phyloP scores from a whole-genome alignment of 2,888 invertebrate genomes.

The Octonoba sinensis region DNA sequence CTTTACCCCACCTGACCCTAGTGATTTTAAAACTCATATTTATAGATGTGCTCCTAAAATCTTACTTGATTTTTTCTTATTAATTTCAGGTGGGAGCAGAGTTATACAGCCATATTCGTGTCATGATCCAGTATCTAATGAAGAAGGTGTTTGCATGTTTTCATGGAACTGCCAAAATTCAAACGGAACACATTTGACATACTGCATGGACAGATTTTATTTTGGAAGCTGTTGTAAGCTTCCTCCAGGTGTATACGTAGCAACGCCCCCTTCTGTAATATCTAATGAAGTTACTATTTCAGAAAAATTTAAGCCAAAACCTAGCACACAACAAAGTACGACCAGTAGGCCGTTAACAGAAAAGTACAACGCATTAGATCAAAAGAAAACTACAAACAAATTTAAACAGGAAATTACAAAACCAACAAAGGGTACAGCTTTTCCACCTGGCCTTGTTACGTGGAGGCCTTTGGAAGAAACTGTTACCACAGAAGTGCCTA shows the following conservation, averaged over 20 bases:
- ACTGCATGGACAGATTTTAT: constrained; percentile 93
- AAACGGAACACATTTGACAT: constrained; percentile 91
- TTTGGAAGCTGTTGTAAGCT: constrained; percentile 93
- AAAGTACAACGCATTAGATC: not conserved
- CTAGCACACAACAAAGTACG: constrained; percentile 14
- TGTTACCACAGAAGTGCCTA: constrained; percentile 1
- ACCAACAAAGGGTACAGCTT: constrained; percentile 19
- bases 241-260: constrained; percentile 66
- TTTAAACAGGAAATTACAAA: not conserved
- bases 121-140: constrained; percentile 76
- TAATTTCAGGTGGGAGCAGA: constrained; percentile 47
- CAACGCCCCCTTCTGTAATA: constrained; percentile 14
- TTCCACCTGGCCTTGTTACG: constrained; percentile 47
- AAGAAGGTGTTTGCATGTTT: constrained; percentile 92
- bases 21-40: too few relatives aligned
- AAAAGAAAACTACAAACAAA: not conserved
- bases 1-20: too few relatives aligned
- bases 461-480: constrained; percentile 41
- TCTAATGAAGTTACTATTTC: constrained; percentile 46
- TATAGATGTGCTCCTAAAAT: too few relatives aligned
- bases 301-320: constrained; percentile 13
- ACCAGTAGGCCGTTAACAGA: constrained; percentile 1
- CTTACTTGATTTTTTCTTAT: too few relatives aligned
- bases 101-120: constrained; percentile 87
- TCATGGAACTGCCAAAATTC: constrained; percentile 91